Conservation (phyloP, 2,113 vertebrate genomes). For the Oxyruncus cristatus region DNA sequence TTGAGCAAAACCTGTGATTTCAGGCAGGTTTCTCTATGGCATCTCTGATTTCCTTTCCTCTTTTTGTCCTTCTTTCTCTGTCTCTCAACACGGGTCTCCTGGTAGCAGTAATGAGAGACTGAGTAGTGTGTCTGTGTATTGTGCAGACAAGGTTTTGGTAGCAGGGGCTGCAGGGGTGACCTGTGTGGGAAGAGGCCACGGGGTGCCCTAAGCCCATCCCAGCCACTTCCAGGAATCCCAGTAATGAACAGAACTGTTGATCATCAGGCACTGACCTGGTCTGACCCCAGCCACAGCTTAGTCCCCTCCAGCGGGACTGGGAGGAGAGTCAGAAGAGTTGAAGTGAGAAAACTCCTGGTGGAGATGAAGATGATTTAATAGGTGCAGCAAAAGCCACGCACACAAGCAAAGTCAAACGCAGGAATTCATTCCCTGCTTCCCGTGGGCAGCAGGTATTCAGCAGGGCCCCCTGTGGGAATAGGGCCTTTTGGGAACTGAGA, state of each 20-base stretch:
- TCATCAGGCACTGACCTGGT: background rate
- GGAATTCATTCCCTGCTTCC: background rate
- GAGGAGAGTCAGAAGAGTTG: background rate
- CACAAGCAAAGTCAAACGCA: background rate
- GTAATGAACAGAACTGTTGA: background rate
- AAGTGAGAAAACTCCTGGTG: background rate
- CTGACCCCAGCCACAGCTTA: background rate
- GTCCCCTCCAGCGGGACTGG: background rate
- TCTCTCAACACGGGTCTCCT: background rate
- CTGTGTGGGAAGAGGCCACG: background rate
- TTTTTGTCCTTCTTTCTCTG: background rate
- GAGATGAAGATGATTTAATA: background rate
- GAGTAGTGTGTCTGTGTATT: background rate
- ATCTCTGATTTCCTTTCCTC: background rate
- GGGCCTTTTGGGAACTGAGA: background rate
- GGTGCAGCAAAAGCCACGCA: background rate
- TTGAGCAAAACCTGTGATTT: background rate
- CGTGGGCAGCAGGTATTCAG: background rate
- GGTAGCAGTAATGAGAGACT: background rate
- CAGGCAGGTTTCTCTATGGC: background rate
- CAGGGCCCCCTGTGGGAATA: background rate
- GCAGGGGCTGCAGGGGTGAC: background rate
- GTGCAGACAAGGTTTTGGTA: background rate
- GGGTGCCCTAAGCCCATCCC: background rate
- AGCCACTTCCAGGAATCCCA: background rate